Evolutionary conservation across 2,888 invertebrate species (phyloP).

Genomic region (Erynnis tages): DNA sequence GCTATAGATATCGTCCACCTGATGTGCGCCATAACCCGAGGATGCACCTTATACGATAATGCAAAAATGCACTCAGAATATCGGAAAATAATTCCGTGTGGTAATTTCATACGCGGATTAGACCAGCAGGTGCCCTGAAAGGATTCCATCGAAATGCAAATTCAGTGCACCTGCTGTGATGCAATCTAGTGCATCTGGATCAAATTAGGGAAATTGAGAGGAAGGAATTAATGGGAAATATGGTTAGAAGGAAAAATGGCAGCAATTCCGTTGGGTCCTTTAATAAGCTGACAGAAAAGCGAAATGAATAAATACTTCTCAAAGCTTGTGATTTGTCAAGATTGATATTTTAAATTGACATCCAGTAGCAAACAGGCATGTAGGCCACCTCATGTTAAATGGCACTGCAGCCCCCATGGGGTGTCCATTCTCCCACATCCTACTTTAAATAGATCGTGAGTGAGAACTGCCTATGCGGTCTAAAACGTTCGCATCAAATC

Average conservation of each 20-base stretch:
- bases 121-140: slow-evolving; percentile 32
- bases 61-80: slow-evolving; percentile 21
- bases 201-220: slow-evolving; percentile 16
- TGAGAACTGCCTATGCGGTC: no score
- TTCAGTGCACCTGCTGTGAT: slow-evolving; percentile 34
- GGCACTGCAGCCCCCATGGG: no score
- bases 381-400: no score
- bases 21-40: not conserved
- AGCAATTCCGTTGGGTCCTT: not conserved
- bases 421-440: no score
- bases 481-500: no score
- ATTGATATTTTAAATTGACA: no score
- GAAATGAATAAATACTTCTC: not conserved
- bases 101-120: slow-evolving; percentile 33
- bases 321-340: no score
- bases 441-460: no score
- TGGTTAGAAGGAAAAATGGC: not conserved
- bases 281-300: no score
- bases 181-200: slow-evolving; percentile 6
- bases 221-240: slow-evolving; percentile 34
- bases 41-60: slow-evolving; percentile 5
- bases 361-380: no score
- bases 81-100: slow-evolving; percentile 17
- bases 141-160: slow-evolving; percentile 32
- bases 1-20: no score